Base-by-base conservation (phyloP, 2,888 invertebrate genomes). In the Lochmaea crataegi region DNA sequence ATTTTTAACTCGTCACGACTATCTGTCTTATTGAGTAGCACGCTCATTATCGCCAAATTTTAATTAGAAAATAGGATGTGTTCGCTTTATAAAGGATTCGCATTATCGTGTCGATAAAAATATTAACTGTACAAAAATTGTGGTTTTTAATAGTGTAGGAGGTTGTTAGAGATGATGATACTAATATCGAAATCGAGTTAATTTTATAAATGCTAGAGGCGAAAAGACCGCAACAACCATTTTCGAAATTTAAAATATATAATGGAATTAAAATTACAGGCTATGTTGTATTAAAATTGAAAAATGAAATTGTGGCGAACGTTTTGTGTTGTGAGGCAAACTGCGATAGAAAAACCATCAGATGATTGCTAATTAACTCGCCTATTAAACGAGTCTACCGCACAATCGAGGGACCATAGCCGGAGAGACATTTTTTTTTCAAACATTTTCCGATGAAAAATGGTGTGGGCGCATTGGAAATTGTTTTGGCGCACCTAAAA, bases 291-390 rank as follows among this genome's bases (percentile, higher is more conserved):
- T 45, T 45, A 32, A 42, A 64, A 48, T 64, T 48, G 22, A 64
- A 64, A 64, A 64, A 22, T 48, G 4, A 45, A 45, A 48, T 45
- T 64, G 64, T 18, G 45, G 64, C 18, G 64, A 12, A 12, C 64
- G 12, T 14, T 64, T 58, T 14, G 12, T 12, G 58, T 45, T 45
- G 64, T 61, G 22, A 48, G n/a, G 26, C 48, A 65, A 51, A n/a
- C n/a, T n/a, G n/a, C n/a, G 32, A 65, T 12, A 51, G 51, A 51
- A 65, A 65, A 65, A 48, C 65, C 65, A 65, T 32, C 51, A 12
- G 26, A 65, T 51, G 51, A 65, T 65, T 65, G 48, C 65, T 65
- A 65, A 65, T 65, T 65, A 65, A 65, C 65, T 51, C 11, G 53
- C 32, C 65, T 51, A 51, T 65, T 51, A 65, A 51, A 48, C 51